phyloP scores from a whole-genome alignment of 2,888 invertebrate genomes.

The Polyommatus iphigenia region DNA sequence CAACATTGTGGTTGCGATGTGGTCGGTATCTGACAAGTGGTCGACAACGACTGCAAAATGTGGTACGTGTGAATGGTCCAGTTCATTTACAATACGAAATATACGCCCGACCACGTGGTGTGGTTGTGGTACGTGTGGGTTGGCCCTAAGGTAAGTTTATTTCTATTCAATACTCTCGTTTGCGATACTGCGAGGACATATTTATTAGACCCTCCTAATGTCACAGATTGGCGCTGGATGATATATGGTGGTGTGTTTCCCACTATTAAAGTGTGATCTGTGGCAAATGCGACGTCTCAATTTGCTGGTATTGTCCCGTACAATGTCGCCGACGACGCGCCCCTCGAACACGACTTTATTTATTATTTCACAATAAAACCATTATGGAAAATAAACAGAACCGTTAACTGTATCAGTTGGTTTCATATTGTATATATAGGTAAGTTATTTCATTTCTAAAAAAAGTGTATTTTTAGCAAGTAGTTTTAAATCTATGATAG shows the following conservation, averaged over 20 bases:
- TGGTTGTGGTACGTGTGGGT: no score
- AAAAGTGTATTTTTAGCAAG: no score
- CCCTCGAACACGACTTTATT: conserved; percentile 23
- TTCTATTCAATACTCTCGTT: not conserved
- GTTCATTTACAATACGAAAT: no score
- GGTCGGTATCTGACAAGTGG: no score
- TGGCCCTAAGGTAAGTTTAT: not conserved
- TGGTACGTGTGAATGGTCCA: no score
- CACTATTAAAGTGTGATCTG: conserved; percentile 51
- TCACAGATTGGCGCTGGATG: conserved; percentile 3
- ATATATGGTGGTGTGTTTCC: conserved; percentile 34
- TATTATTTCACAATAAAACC: conserved; percentile 25
- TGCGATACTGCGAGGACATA: conserved; percentile 1
- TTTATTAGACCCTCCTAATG: conserved; percentile 9
- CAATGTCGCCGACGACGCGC: conserved; percentile 39
- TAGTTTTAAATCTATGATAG: no score
- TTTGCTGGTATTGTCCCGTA: conserved; percentile 65
- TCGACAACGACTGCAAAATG: no score
- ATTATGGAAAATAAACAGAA: conserved; percentile 27
- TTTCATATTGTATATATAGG: not conserved
- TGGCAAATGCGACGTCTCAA: conserved; percentile 72
- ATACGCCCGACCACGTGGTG: no score
- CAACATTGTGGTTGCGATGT: no score
- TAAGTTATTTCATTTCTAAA: not conserved
- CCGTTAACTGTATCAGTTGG: conserved; percentile 9